Conservation (phyloP, 2,888 invertebrate genomes). For the Pemphredon lugubris region DNA sequence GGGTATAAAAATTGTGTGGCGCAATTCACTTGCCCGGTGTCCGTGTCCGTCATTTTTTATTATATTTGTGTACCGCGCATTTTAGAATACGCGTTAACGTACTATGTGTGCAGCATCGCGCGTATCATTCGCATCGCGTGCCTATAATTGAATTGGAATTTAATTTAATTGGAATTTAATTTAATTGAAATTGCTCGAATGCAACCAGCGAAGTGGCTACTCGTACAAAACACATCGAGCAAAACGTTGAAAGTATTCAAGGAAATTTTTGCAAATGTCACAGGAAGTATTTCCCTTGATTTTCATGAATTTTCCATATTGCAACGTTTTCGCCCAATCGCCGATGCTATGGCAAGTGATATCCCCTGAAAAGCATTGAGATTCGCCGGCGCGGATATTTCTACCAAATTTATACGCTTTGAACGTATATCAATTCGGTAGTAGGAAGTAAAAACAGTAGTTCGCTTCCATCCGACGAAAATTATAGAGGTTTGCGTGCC, state of each 20-base stretch:
- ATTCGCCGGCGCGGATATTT: slow-evolving; percentile 6
- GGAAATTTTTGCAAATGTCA: slow-evolving; percentile 49
- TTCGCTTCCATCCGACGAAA: slow-evolving; percentile 19
- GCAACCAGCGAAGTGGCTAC: slow-evolving; percentile 29
- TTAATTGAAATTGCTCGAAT: slow-evolving; percentile 49
- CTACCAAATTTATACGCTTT: slow-evolving; percentile 24
- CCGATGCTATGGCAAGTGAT: slow-evolving; percentile 43
- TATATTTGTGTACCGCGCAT: too few species aligned
- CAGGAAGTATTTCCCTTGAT: slow-evolving; percentile 9
- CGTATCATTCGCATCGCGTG: too few species aligned
- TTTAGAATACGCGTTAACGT: background rate
- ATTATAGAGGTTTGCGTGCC: background rate
- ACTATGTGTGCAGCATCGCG: too few species aligned
- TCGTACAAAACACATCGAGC: slow-evolving; percentile 28
- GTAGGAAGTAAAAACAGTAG: slow-evolving; percentile 13
- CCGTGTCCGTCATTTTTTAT: too few species aligned
- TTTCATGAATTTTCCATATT: slow-evolving; percentile 48
- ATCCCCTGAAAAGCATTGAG: slow-evolving; percentile 13
- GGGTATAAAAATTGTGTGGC: too few species aligned
- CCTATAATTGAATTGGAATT: slow-evolving; percentile 54
- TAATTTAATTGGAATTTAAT: slow-evolving; percentile 53
- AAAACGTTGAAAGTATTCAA: slow-evolving; percentile 27
- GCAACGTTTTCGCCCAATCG: slow-evolving; percentile 39
- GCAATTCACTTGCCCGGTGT: too few species aligned
- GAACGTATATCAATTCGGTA: background rate